These are phyloP conservation scores for Choreutis nemorana DNA, from an alignment of 2,888 invertebrate species.

Conservation along the genomic window DNA sequence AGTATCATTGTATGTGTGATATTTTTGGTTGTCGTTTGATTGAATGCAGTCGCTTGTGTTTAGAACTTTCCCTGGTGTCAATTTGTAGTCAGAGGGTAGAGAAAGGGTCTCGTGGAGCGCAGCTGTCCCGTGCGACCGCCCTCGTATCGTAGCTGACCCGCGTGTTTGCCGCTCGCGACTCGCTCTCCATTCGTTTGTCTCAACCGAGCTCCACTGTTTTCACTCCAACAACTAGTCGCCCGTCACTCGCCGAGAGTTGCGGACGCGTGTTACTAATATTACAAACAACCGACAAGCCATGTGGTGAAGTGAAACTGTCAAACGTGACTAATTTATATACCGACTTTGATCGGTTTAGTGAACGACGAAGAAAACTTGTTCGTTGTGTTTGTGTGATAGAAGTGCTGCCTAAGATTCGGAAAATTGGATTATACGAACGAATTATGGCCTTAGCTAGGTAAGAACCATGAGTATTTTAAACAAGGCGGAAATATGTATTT, in stretches of 20 bases:
- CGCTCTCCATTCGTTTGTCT: conserved; percentile 14
- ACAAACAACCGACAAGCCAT: conserved; percentile 47
- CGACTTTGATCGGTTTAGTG: conserved; percentile 33
- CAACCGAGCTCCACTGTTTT: background rate
- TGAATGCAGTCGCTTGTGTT: background rate
- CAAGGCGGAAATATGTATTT: background rate
- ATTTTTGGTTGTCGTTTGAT: background rate
- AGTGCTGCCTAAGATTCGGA: conserved; percentile 52
- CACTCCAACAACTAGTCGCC: conserved; percentile 34
- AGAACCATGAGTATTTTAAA: conserved; percentile 63
- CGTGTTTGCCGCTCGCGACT: conserved; percentile 45
- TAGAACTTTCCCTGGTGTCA: too few species aligned
- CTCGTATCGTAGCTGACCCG: conserved; percentile 43
- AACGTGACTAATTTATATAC: conserved; percentile 38
- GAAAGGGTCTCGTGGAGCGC: conserved; percentile 56
- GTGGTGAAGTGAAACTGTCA: conserved; percentile 66
- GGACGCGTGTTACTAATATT: conserved; percentile 37
- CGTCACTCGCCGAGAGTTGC: conserved; percentile 42
- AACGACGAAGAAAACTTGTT: too few species aligned
- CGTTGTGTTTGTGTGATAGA: conserved; percentile 50
- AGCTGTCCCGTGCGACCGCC: conserved; percentile 60
- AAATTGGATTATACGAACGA: conserved; percentile 64
- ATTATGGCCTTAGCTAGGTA: conserved; percentile 67
- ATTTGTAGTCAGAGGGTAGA: conserved; percentile 27
- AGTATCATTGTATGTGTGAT: background rate